Percentiles rank a stretch among this genome's conserved stretches.
These are phyloP conservation scores for Dynastes hyllus DNA, from an alignment of 2,888 invertebrate genomes.

Conservation along the genomic window DNA sequence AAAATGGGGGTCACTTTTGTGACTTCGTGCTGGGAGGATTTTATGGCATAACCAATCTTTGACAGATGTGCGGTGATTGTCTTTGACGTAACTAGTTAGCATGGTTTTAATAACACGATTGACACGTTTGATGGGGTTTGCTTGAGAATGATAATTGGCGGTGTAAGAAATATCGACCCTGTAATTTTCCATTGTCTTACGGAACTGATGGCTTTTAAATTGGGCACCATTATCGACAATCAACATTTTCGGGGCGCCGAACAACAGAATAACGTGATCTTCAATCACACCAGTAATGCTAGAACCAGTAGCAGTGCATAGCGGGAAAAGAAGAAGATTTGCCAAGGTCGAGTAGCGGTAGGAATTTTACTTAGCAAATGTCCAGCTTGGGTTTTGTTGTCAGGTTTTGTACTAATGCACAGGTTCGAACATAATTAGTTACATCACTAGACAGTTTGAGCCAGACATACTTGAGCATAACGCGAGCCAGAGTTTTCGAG, in stretches of 20 bases:
- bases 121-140: slow-evolving; percentile 53
- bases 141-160: slow-evolving; percentile 52
- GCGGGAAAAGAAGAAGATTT: slow-evolving; percentile 52
- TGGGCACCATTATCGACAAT: slow-evolving; percentile 56
- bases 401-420: not conserved
- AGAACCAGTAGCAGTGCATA: no score
- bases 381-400: not conserved
- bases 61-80: no score
- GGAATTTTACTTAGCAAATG: not conserved
- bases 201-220: slow-evolving; percentile 52
- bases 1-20: no score
- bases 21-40: no score
- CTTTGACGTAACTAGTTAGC: no score
- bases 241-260: slow-evolving; percentile 53
- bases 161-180: slow-evolving; percentile 49
- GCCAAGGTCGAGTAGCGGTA: slow-evolving; percentile 50
- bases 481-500: no score
- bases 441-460: slow-evolving; percentile 10
- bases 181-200: slow-evolving; percentile 42
- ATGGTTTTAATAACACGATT: slow-evolving; percentile 53
- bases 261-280: slow-evolving; percentile 53
- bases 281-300: slow-evolving; percentile 24
- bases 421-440: no score
- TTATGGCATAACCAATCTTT: no score
- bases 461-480: not conserved